Conservation (phyloP, 2,113 vertebrate species). For the Chrysemys picta region DNA sequence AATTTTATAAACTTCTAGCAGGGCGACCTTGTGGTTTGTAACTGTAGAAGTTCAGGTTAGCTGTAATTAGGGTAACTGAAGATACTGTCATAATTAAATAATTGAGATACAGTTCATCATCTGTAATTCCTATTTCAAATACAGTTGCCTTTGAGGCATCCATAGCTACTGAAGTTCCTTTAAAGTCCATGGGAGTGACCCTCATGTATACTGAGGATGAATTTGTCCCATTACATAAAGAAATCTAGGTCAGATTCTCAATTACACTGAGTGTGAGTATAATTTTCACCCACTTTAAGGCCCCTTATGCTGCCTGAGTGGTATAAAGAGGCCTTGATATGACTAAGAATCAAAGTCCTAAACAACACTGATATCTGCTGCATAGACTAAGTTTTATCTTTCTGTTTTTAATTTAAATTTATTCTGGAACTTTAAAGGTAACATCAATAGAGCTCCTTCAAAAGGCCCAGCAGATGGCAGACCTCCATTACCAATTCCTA, state of each 20-base stretch:
- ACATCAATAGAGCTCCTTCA: conserved; percentile 67
- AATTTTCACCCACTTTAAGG: background rate
- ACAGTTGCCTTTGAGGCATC: background rate
- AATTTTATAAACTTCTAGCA: background rate
- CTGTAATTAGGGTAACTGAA: background rate
- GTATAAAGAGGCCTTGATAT: background rate
- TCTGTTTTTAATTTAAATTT: background rate
- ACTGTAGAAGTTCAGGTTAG: background rate
- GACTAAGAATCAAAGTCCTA: background rate
- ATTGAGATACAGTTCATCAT: background rate
- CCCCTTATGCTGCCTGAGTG: background rate
- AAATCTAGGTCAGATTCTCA: background rate
- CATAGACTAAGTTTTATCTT: background rate
- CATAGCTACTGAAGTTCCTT: background rate
- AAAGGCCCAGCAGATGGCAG: conserved; percentile 69
- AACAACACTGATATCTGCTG: background rate
- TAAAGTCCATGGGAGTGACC: background rate
- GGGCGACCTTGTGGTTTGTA: background rate
- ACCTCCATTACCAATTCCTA: conserved; percentile 70
- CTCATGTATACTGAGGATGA: background rate
- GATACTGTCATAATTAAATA: background rate
- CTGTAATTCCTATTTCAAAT: background rate
- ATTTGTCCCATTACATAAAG: background rate
- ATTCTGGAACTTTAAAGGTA: conserved; percentile 24
- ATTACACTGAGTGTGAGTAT: background rate